These are phyloP conservation scores for Cheiracanthium punctorium DNA, from an alignment of 2,888 invertebrate species.

Conservation along the genomic window DNA sequence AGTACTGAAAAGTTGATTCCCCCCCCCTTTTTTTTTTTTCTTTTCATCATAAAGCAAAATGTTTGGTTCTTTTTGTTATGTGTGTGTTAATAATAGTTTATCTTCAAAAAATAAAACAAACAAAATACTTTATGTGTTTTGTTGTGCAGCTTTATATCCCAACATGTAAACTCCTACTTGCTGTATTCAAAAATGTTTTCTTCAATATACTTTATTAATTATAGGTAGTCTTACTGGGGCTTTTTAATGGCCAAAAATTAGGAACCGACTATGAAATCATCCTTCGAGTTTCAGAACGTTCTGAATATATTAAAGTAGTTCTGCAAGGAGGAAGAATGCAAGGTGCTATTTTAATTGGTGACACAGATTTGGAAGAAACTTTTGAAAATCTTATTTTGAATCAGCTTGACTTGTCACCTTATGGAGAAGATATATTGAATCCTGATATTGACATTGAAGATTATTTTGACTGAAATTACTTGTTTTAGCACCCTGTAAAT, in stretches of 20 bases:
- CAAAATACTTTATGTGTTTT: too few relatives aligned
- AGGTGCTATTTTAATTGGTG: constrained; percentile 96
- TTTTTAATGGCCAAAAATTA: constrained; percentile 93
- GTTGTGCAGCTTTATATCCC: too few relatives aligned
- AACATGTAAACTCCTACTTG: too few relatives aligned
- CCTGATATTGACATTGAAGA: constrained; percentile 98
- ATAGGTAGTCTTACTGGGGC: constrained; percentile 87
- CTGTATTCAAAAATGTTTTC: not conserved
- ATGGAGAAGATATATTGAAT: constrained; percentile 94
- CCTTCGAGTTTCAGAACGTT: constrained; percentile 86
- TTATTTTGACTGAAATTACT: constrained; percentile 89
- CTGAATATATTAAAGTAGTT: constrained; percentile 86
- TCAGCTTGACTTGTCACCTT: constrained; percentile 89
- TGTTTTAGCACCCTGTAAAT: too few relatives aligned
- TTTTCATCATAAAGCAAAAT: too few relatives aligned
- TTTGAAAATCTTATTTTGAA: constrained; percentile 98
- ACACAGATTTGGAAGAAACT: constrained; percentile 97
- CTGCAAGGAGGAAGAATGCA: constrained; percentile 88
- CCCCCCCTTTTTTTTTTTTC: too few relatives aligned
- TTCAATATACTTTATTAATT: constrained; percentile 32
- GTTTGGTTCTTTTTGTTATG: too few relatives aligned
- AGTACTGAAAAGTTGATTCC: too few relatives aligned
- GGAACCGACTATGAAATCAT: constrained; percentile 87
- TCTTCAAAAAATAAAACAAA: too few relatives aligned
- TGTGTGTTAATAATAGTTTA: too few relatives aligned